These are phyloP conservation scores for Dolichoris vasculosae DNA, from an alignment of 1,140 invertebrate genomes.

Conservation along the genomic window DNA sequence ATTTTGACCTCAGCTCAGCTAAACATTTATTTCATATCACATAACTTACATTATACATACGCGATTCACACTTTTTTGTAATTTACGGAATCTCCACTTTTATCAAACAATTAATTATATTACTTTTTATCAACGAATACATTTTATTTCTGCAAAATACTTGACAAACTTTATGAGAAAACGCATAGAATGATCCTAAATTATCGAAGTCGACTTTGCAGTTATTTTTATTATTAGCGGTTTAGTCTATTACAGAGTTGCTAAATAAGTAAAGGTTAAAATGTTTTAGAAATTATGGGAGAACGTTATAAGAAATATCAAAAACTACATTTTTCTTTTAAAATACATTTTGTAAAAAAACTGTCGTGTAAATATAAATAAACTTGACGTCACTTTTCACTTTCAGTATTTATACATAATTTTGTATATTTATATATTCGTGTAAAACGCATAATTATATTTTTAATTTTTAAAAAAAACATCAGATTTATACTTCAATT, in stretches of 20 bases:
- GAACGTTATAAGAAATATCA: constrained; percentile 25
- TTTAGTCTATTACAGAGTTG: background rate
- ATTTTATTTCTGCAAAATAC: background rate
- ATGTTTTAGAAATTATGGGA: background rate
- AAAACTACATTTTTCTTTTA: constrained; percentile 23
- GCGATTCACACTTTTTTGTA: background rate
- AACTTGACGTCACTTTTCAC: background rate
- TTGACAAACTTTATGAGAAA: background rate
- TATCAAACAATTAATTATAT: background rate
- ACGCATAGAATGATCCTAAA: background rate
- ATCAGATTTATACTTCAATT: background rate
- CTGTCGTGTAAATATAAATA: background rate
- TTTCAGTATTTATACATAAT: background rate
- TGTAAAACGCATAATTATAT: background rate
- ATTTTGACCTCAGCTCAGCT: background rate
- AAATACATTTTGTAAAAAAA: constrained; percentile 38
- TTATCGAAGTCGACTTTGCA: background rate
- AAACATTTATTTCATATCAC: background rate
- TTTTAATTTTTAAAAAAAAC: background rate
- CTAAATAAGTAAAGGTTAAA: background rate
- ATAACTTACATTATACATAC: background rate
- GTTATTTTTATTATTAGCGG: too few species aligned
- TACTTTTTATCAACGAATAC: background rate
- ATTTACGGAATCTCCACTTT: background rate
- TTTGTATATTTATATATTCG: background rate